Base-by-base conservation (phyloP, 2,113 vertebrate species). In the Arenaria interpres region DNA sequence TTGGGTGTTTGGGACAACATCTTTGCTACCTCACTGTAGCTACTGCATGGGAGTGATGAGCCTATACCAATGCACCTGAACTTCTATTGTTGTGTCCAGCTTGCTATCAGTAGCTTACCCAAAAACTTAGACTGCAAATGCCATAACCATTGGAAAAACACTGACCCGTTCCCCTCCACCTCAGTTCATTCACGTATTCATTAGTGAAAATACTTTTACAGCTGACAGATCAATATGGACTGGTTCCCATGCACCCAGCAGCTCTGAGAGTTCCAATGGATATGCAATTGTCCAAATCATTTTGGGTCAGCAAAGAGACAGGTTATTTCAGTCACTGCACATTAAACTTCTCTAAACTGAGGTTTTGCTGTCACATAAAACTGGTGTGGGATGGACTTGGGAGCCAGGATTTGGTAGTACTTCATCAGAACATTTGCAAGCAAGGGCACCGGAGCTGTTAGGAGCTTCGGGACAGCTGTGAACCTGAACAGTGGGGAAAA, bases 311-410 rank as follows among this genome's bases (percentile, higher is more conserved):
- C 35, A 91, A 68, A 51, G 23, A 75, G 46, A 67, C 69, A 95
- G 85, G 27, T 92, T 96, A 72, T 79, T 96, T 92, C 64, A 84
- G 93, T 59, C 73, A 54, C 76, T 82, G 86, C 64, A 75, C 69
- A 72, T 85, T 75, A 82, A 89, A 82, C 56, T 59, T 64, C 86
- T 94, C 48, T 68, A 53, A 91, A 85, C 73, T 28, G 68, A 81
- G 46, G 68, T 74, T 68, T 96, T 88, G 27, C 60, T 85, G 51
- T 85, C 81, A n/a, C 57, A 66, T 72, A 78, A 89, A 91, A 54
- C 56, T 85, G 84, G 12, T 82, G 48, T 78, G 48, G 69, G 35
- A 75, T 35, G 43, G 35, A 32, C 30, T 79, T 62, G 45, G 33
- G 69, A 82, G 71, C 27, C 39, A 85, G 84, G 74, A n/a, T 79